Conservation (phyloP, 2,888 invertebrate species). For the Drosophila gaucha region DNA sequence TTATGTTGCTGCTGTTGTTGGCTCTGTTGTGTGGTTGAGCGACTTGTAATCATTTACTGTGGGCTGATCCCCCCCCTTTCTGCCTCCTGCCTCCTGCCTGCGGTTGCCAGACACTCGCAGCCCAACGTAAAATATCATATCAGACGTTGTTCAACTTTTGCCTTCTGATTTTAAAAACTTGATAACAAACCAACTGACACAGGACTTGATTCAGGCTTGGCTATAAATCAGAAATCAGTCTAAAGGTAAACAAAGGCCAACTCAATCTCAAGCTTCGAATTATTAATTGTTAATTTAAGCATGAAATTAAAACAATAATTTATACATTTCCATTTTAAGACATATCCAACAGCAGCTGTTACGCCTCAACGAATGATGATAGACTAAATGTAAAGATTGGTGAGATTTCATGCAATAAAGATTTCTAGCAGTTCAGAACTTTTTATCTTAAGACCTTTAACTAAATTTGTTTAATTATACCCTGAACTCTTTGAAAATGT, state of each 20-base stretch:
- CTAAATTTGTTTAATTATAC: too few relatives aligned
- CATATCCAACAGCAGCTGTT: conserved; percentile 28
- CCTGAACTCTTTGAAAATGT: too few relatives aligned
- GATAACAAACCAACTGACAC: conserved; percentile 56
- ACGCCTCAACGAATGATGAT: conserved; percentile 6
- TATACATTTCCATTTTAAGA: conserved; percentile 38
- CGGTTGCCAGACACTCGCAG: conserved; percentile 17
- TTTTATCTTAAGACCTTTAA: too few relatives aligned
- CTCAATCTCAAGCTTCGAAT: conserved; percentile 42
- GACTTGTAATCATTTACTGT: conserved; percentile 45
- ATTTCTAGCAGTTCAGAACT: too few relatives aligned
- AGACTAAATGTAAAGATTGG: conserved; percentile 31
- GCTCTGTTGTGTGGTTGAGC: conserved; percentile 35
- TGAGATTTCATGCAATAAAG: too few relatives aligned
- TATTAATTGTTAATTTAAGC: conserved; percentile 82
- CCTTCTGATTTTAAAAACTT: conserved; percentile 72
- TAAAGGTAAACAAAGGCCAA: conserved; percentile 41
- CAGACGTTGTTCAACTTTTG: conserved; percentile 76
- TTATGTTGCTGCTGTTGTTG: conserved; percentile 36
- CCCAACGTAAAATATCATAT: conserved; percentile 62
- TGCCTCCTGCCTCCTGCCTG: conserved; percentile 15
- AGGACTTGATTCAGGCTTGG: conserved; percentile 5
- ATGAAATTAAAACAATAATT: conserved; percentile 82
- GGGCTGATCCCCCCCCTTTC: conserved; percentile 19
- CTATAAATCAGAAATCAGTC: conserved; percentile 35